phyloP scores from a whole-genome alignment of 2,797 vertebrate genomes.

The Kryptopterus vitreolus region DNA sequence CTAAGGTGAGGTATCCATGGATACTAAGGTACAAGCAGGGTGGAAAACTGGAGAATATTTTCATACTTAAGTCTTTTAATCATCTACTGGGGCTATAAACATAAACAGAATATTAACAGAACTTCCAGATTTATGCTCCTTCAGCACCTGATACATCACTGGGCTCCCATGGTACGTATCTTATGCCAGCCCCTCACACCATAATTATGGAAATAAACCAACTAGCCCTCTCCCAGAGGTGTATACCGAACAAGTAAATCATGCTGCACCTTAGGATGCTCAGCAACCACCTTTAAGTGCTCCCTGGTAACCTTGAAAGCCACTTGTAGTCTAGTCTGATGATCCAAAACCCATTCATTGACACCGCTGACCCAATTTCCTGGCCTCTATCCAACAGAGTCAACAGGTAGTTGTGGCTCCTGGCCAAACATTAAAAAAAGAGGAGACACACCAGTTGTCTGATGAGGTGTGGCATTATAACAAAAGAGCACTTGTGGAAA shows the following conservation, averaged over 20 bases:
- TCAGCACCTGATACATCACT: neutral
- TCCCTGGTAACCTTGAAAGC: neutral
- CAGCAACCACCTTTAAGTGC: neutral
- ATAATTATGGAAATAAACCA: neutral
- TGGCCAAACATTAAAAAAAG: neutral
- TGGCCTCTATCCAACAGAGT: neutral
- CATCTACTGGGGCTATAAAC: neutral
- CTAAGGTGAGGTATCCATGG: too few relatives aligned
- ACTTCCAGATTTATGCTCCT: neutral
- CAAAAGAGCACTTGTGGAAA: neutral
- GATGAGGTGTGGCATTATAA: neutral
- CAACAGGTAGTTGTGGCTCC: neutral
- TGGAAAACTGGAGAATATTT: too few relatives aligned
- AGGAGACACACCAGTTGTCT: neutral
- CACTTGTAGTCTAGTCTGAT: neutral
- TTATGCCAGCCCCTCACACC: neutral
- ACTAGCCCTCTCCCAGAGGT: neutral
- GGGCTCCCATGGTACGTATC: neutral
- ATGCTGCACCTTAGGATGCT: neutral
- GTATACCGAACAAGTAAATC: neutral
- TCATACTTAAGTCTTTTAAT: too few relatives aligned
- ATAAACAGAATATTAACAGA: slow-evolving; percentile 5
- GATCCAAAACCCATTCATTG: neutral
- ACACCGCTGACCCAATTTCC: neutral
- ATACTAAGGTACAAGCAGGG: too few relatives aligned